phyloP scores from a whole-genome alignment of 2,113 vertebrate species.

The Aplodontia rufa region DNA sequence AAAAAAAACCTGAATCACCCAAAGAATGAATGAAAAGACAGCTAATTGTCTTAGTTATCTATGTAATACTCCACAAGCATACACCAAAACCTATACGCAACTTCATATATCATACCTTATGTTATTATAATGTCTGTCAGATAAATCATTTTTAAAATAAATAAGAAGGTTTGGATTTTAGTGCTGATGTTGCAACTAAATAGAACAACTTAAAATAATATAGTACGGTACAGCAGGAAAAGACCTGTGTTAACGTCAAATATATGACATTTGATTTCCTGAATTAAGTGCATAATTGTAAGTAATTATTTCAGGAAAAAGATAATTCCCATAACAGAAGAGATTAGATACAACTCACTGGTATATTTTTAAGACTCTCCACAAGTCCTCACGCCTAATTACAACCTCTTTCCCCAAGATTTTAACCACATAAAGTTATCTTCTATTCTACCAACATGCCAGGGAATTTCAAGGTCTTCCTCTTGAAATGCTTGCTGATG shows the following conservation, averaged over 20 bases:
- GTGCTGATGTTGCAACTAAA: background rate
- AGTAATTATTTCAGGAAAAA: background rate
- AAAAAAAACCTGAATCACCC: background rate
- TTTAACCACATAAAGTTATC: background rate
- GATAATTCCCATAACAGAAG: background rate
- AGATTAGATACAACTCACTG: background rate
- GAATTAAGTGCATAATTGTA: background rate
- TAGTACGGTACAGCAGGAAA: background rate
- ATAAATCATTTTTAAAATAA: background rate
- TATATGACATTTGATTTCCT: background rate
- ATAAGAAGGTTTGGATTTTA: background rate
- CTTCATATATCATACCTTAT: background rate
- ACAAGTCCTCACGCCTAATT: fast-evolving
- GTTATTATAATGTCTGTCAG: background rate
- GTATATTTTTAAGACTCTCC: fast-evolving
- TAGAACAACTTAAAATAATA: background rate
- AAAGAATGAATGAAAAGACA: background rate
- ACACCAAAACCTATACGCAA: background rate
- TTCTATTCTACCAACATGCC: background rate
- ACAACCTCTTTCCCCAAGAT: background rate
- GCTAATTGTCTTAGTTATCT: background rate
- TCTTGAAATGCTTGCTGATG: background rate
- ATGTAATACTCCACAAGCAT: background rate
- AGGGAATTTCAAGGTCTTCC: background rate
- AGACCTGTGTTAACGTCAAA: background rate